These are phyloP conservation scores for Cherax destructor DNA, from an alignment of 1,140 invertebrate genomes.

Conservation along the genomic window DNA sequence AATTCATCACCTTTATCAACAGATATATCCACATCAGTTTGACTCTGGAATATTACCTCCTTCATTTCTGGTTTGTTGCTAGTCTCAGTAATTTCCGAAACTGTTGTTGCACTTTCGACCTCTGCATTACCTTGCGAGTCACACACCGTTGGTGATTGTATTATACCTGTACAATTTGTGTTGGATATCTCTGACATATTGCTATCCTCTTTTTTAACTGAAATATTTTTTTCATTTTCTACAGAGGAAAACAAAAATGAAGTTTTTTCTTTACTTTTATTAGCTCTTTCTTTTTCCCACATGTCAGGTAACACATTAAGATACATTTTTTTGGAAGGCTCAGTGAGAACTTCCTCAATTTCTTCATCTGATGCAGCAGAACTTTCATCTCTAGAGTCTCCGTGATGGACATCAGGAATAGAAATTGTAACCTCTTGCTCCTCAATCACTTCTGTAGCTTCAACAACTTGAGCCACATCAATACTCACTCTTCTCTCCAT, in stretches of 20 bases:
- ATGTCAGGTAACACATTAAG: neutral
- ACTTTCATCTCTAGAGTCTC: slow-evolving; percentile 41
- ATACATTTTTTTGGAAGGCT: neutral
- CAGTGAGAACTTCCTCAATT: neutral
- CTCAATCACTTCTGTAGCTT: slow-evolving; percentile 33
- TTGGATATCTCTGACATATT: neutral
- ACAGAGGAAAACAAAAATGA: neutral
- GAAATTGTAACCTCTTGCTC: slow-evolving; percentile 53
- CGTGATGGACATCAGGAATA: slow-evolving; percentile 33
- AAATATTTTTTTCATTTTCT: neutral
- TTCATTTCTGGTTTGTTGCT: neutral
- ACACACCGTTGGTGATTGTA: neutral
- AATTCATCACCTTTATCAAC: neutral
- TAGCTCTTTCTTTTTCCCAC: neutral
- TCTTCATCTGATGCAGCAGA: slow-evolving; percentile 39
- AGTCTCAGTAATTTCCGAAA: neutral
- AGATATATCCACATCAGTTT: neutral
- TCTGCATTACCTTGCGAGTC: neutral
- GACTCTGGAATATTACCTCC: neutral
- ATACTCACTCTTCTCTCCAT: slow-evolving; percentile 30
- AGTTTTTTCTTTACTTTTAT: neutral
- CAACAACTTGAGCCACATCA: slow-evolving; percentile 23
- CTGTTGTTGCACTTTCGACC: neutral
- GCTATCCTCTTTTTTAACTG: neutral
- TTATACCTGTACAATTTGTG: neutral